Conservation (phyloP, 2,113 vertebrate species). For the Ammospiza nelsoni region DNA sequence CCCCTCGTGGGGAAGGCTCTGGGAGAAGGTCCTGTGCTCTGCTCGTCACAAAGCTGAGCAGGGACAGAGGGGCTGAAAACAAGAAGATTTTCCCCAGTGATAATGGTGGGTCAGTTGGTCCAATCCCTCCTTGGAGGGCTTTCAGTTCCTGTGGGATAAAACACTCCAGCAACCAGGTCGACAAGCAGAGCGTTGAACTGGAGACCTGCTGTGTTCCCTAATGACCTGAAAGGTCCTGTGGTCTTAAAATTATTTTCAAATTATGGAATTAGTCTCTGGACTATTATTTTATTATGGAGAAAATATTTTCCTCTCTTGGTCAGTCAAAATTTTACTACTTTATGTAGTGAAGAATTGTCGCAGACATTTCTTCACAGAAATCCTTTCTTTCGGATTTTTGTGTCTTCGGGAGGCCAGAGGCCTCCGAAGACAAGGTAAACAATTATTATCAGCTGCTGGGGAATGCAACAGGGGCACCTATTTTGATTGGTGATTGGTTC, state of each 20-base stretch:
- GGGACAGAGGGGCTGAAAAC: neutral
- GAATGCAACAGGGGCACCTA: too few relatives aligned
- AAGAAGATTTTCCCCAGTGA: neutral
- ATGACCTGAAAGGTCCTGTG: neutral
- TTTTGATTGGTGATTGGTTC: too few relatives aligned
- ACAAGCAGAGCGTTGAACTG: accelerated
- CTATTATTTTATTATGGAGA: neutral
- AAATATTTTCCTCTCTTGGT: neutral
- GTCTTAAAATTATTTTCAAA: neutral
- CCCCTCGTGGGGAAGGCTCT: too few relatives aligned
- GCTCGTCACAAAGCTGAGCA: neutral
- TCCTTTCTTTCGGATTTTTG: too few relatives aligned
- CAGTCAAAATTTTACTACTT: neutral
- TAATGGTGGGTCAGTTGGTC: neutral
- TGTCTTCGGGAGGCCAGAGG: too few relatives aligned
- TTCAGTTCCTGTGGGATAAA: neutral
- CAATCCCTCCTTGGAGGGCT: neutral
- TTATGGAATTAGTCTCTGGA: neutral
- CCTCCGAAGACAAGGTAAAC: too few relatives aligned
- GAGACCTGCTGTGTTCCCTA: accelerated
- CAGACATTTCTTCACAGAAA: too few relatives aligned
- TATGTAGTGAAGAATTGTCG: neutral
- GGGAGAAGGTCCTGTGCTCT: neutral
- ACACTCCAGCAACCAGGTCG: neutral
- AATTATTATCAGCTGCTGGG: too few relatives aligned